A percentile compares a stretch with the other conserved stretches of the same genome.
phyloP scores from a whole-genome alignment of 2,888 invertebrate species.

The Rhimphoctona megacephalus region DNA sequence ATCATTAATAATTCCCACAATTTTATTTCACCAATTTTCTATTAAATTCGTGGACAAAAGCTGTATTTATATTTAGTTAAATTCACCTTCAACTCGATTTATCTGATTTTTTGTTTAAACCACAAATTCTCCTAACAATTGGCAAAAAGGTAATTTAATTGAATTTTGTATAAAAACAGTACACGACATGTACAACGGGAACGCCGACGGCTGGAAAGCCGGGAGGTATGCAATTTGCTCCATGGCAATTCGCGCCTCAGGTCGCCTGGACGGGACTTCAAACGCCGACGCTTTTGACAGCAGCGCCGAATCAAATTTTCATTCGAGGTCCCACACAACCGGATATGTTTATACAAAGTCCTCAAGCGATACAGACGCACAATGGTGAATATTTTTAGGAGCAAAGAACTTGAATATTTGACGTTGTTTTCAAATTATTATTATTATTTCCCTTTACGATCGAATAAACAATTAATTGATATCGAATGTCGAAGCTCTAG shows the following conservation, averaged over 20 bases:
- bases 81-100: not conserved
- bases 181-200: conserved; percentile 83
- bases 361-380: conserved; percentile 89
- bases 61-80: not conserved
- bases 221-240: conserved; percentile 90
- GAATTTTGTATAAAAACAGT: conserved; percentile 75
- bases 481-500: conserved; percentile 77
- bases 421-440: not conserved
- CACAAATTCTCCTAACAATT: not conserved
- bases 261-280: conserved; percentile 92
- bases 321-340: conserved; percentile 91
- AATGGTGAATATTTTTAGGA: conserved; percentile 86
- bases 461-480: not conserved
- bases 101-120: not conserved
- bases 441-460: not conserved
- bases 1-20: not conserved
- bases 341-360: conserved; percentile 95
- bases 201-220: conserved; percentile 80
- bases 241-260: conserved; percentile 92
- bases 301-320: conserved; percentile 92
- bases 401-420: not conserved
- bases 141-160: not conserved
- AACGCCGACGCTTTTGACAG: conserved; percentile 88
- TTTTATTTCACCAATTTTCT: not conserved
- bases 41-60: no score